A percentile compares a stretch with the other conserved stretches of the same genome.
Evolutionary conservation across 2,797 vertebrate species (phyloP).

Genomic region (Halcyon chelicuti): DNA sequence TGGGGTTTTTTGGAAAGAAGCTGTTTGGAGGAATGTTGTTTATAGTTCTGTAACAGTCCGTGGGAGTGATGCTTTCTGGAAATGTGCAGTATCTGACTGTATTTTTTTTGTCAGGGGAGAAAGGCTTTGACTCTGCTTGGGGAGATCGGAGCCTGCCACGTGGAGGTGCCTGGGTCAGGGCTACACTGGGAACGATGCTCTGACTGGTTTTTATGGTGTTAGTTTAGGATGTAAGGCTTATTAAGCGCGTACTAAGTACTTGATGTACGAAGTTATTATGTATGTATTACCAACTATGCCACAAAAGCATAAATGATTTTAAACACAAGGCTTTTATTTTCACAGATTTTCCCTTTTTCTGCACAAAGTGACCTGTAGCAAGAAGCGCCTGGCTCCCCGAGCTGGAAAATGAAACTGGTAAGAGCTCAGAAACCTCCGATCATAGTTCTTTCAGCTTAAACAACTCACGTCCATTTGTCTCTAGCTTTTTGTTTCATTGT

Average conservation of each 20-base stretch:
- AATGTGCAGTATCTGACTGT: not conserved
- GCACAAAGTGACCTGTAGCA: not conserved
- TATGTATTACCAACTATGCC: not conserved
- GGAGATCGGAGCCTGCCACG: accelerated
- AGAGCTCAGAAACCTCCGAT: not conserved
- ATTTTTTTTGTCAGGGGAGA: accelerated
- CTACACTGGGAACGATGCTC: accelerated
- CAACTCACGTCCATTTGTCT: not conserved
- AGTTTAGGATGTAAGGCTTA: not conserved
- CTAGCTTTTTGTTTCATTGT: not conserved
- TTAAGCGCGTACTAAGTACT: not conserved
- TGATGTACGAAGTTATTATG: not conserved
- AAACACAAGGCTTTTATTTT: not conserved
- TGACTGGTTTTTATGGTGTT: not conserved
- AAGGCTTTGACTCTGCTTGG: not conserved
- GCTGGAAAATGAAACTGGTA: not conserved
- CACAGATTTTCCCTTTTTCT: not conserved
- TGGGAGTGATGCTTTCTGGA: not conserved
- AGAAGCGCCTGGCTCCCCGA: not conserved
- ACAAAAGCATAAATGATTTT: not conserved
- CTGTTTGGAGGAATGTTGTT: not conserved
- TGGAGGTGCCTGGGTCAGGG: not conserved
- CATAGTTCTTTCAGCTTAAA: not conserved
- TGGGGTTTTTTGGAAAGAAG: not conserved
- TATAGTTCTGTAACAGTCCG: accelerated